phyloP scores from a whole-genome alignment of 2,113 vertebrate species.

The Ochotona princeps region DNA sequence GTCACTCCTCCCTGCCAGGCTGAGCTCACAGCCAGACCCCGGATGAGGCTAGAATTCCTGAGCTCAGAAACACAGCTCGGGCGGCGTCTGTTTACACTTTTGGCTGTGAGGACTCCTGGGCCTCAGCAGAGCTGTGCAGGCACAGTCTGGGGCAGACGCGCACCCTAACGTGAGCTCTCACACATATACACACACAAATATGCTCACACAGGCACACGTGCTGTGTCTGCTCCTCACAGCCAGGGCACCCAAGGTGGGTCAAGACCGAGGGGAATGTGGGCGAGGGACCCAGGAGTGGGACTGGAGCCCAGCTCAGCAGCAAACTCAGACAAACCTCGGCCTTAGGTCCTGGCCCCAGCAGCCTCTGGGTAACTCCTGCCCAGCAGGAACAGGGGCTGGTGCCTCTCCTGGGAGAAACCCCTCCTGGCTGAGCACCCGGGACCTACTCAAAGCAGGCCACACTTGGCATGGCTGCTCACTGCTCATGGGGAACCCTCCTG shows the following conservation, averaged over 20 bases:
- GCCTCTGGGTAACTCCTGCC: background rate
- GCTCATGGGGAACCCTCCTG: no score
- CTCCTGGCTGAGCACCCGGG: fast-evolving
- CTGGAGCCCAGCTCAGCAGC: background rate
- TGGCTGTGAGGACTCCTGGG: fast-evolving
- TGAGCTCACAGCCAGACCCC: background rate
- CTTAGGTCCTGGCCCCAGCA: fast-evolving
- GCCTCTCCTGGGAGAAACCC: background rate
- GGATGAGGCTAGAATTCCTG: background rate
- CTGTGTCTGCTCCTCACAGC: no score
- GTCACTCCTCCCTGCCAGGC: no score
- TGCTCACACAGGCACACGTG: no score
- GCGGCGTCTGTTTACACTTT: background rate
- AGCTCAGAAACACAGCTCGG: background rate
- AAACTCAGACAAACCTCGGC: background rate
- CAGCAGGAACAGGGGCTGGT: background rate
- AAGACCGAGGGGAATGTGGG: background rate
- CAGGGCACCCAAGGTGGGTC: background rate
- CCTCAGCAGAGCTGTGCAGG: slow-evolving; percentile 20
- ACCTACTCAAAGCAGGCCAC: background rate
- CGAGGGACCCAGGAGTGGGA: fast-evolving
- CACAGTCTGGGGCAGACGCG: background rate
- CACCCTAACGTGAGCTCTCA: background rate
- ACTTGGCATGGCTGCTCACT: background rate
- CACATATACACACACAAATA: fast-evolving